phyloP scores from a whole-genome alignment of 64 coral and sea anemone species.

The Montipora foliosa region DNA sequence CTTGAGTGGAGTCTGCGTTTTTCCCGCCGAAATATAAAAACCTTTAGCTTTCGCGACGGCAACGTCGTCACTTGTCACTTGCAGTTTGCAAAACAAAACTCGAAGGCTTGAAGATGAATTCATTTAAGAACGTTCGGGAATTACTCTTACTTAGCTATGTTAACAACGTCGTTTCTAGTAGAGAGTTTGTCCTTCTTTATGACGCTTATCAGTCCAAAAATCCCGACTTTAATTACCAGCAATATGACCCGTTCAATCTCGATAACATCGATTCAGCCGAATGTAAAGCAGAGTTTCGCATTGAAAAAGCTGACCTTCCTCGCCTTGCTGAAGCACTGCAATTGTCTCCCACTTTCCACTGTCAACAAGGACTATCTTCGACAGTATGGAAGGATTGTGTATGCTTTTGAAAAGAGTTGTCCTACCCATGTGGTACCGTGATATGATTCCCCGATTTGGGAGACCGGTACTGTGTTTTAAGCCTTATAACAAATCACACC shows the following conservation, averaged over 20 bases:
- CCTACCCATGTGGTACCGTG: constrained; percentile 52
- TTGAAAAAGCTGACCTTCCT: constrained; percentile 50
- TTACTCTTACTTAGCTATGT: constrained; percentile 63
- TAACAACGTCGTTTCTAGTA: constrained; percentile 50
- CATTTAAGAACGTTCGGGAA: constrained; percentile 42
- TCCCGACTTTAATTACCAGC: constrained; percentile 54
- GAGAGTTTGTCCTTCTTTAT: constrained; percentile 57
- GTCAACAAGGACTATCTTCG: too few relatives aligned
- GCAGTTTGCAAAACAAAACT: constrained; percentile 17
- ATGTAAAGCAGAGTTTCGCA: constrained; percentile 36
- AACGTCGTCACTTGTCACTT: constrained; percentile 37
- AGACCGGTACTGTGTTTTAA: constrained; percentile 40
- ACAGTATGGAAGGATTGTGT: too few relatives aligned
- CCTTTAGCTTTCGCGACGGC: constrained; percentile 34
- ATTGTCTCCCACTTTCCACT: constrained; percentile 35
- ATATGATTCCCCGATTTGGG: constrained; percentile 30
- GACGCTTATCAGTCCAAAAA: constrained; percentile 49
- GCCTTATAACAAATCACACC: constrained; percentile 40
- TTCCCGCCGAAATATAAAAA: constrained; percentile 39
- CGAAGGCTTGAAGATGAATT: constrained; percentile 51
- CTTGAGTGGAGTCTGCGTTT: constrained; percentile 2
- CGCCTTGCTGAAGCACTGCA: constrained; percentile 54
- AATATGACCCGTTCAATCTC: constrained; percentile 54
- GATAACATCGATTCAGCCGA: constrained; percentile 42
- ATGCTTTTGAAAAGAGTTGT: constrained; percentile 49